Evolutionary conservation across 37 sponge, comb jelly and placozoan species (phyloP).

Genomic region (Eunapius fragilis): DNA sequence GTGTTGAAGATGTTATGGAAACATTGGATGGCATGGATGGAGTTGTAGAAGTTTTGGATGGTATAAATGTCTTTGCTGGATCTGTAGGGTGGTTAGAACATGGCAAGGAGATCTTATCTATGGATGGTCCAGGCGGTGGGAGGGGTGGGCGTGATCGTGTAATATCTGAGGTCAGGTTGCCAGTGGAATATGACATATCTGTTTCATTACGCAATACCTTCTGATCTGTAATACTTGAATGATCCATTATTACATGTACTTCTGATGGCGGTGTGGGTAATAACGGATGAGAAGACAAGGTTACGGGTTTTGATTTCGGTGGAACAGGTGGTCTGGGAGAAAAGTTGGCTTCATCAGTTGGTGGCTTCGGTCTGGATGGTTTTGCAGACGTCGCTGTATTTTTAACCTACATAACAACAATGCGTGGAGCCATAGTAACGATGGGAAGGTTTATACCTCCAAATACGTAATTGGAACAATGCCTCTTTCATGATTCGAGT

Average conservation of each 20-base stretch:
- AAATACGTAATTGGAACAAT: conserved; percentile 61
- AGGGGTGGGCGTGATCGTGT: background rate
- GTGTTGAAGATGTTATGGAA: too few species aligned
- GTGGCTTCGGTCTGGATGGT: background rate
- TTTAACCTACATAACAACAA: background rate
- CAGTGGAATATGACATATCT: background rate
- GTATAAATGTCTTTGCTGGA: too few species aligned
- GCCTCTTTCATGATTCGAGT: conserved; percentile 45
- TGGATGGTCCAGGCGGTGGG: too few species aligned
- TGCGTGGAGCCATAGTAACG: background rate
- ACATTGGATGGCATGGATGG: too few species aligned
- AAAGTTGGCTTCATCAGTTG: background rate
- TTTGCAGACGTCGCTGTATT: background rate
- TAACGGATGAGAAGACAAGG: background rate
- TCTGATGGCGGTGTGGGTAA: background rate
- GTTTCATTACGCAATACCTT: background rate
- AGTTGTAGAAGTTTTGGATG: too few species aligned
- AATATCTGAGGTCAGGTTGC: background rate
- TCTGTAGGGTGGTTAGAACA: too few species aligned
- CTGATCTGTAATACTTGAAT: background rate
- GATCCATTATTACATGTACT: background rate
- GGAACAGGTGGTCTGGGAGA: background rate
- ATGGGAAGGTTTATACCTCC: conserved; percentile 1
- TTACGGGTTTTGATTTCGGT: background rate
- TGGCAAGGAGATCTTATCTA: too few species aligned